These are phyloP conservation scores for Circaetus gallicus DNA, from an alignment of 2,113 vertebrate species.

Conservation along the genomic window DNA sequence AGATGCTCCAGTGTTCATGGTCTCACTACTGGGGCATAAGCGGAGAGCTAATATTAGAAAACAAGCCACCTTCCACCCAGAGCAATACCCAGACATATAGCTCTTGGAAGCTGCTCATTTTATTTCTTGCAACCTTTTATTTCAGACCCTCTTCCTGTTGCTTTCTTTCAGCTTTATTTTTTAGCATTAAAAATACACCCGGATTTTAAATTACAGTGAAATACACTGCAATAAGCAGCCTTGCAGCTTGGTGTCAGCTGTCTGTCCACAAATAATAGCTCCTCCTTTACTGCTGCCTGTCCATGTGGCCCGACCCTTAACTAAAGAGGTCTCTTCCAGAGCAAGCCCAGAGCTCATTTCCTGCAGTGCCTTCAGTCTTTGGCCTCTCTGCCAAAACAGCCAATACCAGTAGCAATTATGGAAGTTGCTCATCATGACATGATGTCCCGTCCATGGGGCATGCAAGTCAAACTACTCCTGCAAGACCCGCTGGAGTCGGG, in stretches of 20 bases:
- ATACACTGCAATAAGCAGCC: background rate
- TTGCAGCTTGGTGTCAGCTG: background rate
- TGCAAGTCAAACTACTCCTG: background rate
- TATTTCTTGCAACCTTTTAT: background rate
- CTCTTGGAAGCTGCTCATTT: background rate
- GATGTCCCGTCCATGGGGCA: background rate
- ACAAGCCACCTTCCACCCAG: background rate
- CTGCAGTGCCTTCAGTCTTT: accelerated
- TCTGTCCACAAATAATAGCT: background rate
- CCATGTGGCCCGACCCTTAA: background rate
- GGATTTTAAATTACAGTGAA: background rate
- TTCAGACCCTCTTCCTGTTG: background rate
- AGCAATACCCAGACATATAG: background rate
- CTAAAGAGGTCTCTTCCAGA: background rate
- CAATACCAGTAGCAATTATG: background rate
- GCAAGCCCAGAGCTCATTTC: background rate
- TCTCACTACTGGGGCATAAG: background rate
- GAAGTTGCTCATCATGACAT: background rate
- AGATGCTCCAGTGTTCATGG: background rate
- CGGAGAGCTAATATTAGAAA: background rate
- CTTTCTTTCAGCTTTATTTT: background rate
- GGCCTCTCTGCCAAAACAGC: background rate
- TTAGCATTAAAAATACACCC: background rate
- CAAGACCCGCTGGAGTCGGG: background rate
- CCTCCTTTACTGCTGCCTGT: background rate